These are phyloP conservation scores for Toxotes jaculatrix DNA, from an alignment of 2,113 vertebrate species.

Conservation along the genomic window DNA sequence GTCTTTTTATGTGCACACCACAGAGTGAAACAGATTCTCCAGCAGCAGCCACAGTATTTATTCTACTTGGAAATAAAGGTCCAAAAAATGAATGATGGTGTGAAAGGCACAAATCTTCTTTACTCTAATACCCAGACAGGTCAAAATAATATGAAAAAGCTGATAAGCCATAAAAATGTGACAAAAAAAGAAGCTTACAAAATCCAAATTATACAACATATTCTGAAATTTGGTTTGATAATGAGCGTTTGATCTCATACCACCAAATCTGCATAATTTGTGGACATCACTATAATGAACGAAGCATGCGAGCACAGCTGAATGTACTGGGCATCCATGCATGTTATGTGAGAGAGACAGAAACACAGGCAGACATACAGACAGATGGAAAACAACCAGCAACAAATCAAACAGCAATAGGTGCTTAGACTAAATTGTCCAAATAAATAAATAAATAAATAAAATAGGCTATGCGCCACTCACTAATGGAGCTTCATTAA, in stretches of 20 bases:
- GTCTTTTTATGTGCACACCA: slow-evolving; percentile 9
- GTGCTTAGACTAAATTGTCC: neutral
- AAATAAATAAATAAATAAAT: too few relatives aligned
- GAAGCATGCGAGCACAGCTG: neutral
- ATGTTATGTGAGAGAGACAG: neutral
- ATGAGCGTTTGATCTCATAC: neutral
- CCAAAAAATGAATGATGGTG: neutral
- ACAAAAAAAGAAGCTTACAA: neutral
- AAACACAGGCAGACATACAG: neutral
- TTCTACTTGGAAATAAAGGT: neutral
- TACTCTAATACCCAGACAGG: neutral
- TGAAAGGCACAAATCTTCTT: neutral
- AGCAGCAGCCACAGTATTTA: neutral
- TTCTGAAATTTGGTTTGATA: neutral
- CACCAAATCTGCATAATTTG: neutral
- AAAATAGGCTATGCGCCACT: neutral
- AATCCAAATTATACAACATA: too few relatives aligned
- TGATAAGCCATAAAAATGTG: neutral
- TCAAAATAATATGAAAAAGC: too few relatives aligned
- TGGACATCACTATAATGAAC: neutral
- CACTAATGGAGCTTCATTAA: neutral
- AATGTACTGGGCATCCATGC: neutral
- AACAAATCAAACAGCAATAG: neutral
- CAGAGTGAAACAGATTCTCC: neutral
- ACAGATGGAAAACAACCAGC: neutral